Conservation (phyloP, 2,797 vertebrate species). For the Helostoma temminkii region DNA sequence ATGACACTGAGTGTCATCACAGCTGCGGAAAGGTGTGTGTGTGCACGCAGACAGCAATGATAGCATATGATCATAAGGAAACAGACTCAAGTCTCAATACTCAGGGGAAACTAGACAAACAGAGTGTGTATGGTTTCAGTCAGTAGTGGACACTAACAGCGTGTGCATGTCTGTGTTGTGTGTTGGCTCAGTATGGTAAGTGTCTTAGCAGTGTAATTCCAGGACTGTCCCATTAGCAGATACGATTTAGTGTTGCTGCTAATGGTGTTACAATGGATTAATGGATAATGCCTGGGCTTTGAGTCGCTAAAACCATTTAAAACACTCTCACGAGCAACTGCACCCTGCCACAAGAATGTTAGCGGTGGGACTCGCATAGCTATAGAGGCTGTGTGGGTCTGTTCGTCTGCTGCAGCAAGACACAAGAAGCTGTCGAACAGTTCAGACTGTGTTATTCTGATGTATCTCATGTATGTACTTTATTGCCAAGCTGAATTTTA, state of each 20-base stretch:
- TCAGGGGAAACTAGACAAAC: constrained; percentile 10
- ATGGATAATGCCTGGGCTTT: constrained; percentile 45
- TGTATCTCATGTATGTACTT: constrained; percentile 8
- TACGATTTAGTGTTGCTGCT: constrained; percentile 54
- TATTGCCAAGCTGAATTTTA: constrained; percentile 5
- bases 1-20: not conserved
- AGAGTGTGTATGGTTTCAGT: constrained; percentile 13
- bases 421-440: constrained; percentile 5
- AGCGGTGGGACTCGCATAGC: constrained; percentile 28
- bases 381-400: constrained; percentile 22
- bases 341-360: constrained; percentile 52
- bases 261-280: constrained; percentile 69
- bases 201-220: constrained; percentile 66
- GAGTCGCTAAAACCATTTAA: constrained; percentile 62
- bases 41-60: constrained; percentile 16
- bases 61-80: constrained; percentile 46
- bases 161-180: constrained; percentile 25
- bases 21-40: not conserved
- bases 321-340: constrained; percentile 47
- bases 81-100: constrained; percentile 18
- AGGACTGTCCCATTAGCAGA: constrained; percentile 68
- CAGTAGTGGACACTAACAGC: constrained; percentile 4
- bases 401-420: constrained; percentile 10
- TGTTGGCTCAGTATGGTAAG: constrained; percentile 43
- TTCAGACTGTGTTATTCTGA: not conserved